These are phyloP conservation scores for Cephalophus harveyi DNA, from an alignment of 2,113 vertebrate genomes.

Conservation along the genomic window DNA sequence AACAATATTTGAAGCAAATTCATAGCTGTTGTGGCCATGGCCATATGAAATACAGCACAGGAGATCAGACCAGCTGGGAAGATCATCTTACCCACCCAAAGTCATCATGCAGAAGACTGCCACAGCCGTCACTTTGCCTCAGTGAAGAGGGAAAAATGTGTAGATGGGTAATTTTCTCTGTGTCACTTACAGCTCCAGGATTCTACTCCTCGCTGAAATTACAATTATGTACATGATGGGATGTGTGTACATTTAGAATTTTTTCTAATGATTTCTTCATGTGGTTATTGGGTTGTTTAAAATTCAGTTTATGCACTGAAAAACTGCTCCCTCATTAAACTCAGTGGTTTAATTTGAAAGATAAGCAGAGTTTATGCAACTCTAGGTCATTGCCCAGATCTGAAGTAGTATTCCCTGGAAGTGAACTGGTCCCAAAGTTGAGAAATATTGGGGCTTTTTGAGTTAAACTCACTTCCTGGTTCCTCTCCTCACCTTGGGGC, in stretches of 20 bases:
- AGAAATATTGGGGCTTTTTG: not conserved
- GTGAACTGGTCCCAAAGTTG: not conserved
- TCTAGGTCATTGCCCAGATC: not conserved
- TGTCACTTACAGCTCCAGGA: not conserved
- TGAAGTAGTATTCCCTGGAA: not conserved
- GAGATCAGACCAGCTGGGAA: not conserved
- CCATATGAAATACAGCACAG: not conserved
- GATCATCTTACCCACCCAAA: not conserved
- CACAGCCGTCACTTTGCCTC: not conserved
- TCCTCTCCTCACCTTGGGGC: not conserved
- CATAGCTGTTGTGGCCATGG: not conserved
- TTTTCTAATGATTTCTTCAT: not conserved
- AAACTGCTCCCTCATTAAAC: not conserved
- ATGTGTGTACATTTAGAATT: not conserved
- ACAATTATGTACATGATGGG: not conserved
- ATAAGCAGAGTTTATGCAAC: constrained; percentile 20
- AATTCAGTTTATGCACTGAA: not conserved
- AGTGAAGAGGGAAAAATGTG: not conserved
- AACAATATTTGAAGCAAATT: not conserved
- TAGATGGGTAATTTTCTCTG: not conserved
- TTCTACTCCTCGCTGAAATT: not conserved
- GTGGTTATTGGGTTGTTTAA: not conserved
- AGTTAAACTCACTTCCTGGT: not conserved
- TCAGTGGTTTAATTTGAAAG: constrained; percentile 21
- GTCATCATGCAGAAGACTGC: not conserved